phyloP scores from a whole-genome alignment of 1,140 invertebrate genomes.

The Spodoptera litura region DNA sequence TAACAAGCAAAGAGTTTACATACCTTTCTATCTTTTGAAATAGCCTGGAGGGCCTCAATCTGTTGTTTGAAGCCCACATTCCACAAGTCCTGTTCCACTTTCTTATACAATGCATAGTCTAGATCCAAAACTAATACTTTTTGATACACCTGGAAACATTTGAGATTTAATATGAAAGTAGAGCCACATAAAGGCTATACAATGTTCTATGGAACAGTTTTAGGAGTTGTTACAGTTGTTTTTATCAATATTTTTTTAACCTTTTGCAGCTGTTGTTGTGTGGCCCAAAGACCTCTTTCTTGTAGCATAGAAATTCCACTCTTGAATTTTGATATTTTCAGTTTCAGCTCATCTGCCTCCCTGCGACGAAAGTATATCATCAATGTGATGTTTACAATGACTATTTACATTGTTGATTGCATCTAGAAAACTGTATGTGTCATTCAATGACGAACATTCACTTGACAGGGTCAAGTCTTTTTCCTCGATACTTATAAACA shows the following conservation, averaged over 20 bases:
- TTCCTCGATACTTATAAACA: background rate
- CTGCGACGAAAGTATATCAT: constrained; percentile 70
- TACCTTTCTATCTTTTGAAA: constrained; percentile 92
- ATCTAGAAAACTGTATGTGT: constrained; percentile 17
- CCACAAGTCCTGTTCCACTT: constrained; percentile 96
- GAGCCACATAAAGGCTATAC: background rate
- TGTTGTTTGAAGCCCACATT: constrained; percentile 96
- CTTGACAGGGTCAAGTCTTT: constrained; percentile 3
- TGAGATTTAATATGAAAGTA: background rate
- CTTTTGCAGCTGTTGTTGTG: constrained; percentile 90
- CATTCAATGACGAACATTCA: constrained; percentile 27
- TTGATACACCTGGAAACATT: constrained; percentile 87
- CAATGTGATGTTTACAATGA: background rate
- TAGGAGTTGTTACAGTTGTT: too few species aligned
- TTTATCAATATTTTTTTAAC: constrained; percentile 70
- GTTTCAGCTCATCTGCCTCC: constrained; percentile 90
- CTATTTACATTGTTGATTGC: background rate
- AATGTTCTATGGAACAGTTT: background rate
- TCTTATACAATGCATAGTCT: constrained; percentile 95
- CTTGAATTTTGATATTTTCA: constrained; percentile 88
- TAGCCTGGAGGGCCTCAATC: constrained; percentile 91
- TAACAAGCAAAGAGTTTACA: background rate
- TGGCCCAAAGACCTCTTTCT: constrained; percentile 87
- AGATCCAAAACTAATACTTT: constrained; percentile 92
- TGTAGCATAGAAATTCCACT: constrained; percentile 87